Conservation (phyloP, 2,113 vertebrate genomes). For the Haemorhous mexicanus region DNA sequence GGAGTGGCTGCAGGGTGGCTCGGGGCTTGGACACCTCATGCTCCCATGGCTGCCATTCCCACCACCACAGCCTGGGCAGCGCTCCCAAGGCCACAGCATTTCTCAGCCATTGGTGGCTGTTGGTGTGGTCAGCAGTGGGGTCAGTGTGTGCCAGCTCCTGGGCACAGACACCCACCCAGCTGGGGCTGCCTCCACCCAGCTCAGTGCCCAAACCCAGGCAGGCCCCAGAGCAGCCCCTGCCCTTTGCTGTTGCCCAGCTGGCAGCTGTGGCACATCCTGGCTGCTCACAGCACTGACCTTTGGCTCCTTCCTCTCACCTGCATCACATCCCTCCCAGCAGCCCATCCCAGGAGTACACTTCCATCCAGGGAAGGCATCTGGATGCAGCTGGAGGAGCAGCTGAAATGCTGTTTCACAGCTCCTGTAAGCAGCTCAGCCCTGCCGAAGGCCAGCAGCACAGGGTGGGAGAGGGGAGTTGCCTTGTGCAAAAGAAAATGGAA, state of each 20-base stretch:
- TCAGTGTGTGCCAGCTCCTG: not conserved
- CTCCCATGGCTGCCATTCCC: not conserved
- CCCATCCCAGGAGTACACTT: not conserved
- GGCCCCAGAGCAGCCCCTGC: not conserved
- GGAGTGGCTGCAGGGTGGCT: not conserved
- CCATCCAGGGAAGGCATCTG: rapidly evolving
- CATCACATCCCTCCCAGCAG: rapidly evolving
- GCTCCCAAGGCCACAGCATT: rapidly evolving
- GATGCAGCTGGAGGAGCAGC: not conserved
- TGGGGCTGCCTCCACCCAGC: rapidly evolving
- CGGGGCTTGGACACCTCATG: rapidly evolving
- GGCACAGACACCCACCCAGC: rapidly evolving
- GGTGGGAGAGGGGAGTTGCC: rapidly evolving
- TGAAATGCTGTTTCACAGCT: not conserved
- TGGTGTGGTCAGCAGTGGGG: not conserved
- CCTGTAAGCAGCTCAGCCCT: rapidly evolving
- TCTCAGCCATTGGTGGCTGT: rapidly evolving
- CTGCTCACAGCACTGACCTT: not conserved
- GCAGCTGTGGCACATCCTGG: not conserved
- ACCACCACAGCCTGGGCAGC: rapidly evolving
- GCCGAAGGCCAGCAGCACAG: not conserved
- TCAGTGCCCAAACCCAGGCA: not conserved
- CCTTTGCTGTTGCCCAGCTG: not conserved
- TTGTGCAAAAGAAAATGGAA: no score
- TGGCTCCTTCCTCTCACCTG: no score